Conservation (phyloP, 2,797 vertebrate species). For the Macrochelys suwanniensis region DNA sequence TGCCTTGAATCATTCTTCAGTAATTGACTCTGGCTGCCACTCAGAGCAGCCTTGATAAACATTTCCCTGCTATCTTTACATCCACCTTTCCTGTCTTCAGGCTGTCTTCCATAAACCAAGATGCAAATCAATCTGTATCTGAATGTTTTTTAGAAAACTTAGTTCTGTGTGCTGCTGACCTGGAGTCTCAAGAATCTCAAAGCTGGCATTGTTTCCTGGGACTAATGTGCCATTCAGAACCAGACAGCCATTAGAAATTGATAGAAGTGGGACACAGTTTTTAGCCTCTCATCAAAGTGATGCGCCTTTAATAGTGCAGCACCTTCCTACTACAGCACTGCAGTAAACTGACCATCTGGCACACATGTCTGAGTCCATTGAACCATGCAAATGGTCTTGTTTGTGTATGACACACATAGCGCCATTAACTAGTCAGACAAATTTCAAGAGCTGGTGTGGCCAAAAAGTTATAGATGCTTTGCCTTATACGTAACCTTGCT, state of each 20-base stretch:
- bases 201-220: neutral
- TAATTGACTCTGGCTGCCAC: neutral
- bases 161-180: rapidly evolving
- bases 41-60: neutral
- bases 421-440: neutral
- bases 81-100: neutral
- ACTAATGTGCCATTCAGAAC: neutral
- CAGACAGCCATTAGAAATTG: neutral
- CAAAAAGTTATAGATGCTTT: neutral
- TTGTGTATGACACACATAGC: neutral
- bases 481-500: neutral
- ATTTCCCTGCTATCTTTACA: neutral
- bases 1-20: neutral
- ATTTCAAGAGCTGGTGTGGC: neutral
- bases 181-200: neutral
- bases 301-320: neutral
- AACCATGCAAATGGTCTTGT: neutral
- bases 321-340: neutral
- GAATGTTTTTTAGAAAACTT: neutral
- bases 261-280: neutral
- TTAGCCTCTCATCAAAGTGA: neutral
- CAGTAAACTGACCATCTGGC: neutral
- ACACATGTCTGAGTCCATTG: no score
- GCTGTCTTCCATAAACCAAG: rapidly evolving
- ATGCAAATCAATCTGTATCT: neutral